Evolutionary conservation across 2,888 invertebrate genomes (phyloP).

Genomic region (Barypeithes pellucidus): DNA sequence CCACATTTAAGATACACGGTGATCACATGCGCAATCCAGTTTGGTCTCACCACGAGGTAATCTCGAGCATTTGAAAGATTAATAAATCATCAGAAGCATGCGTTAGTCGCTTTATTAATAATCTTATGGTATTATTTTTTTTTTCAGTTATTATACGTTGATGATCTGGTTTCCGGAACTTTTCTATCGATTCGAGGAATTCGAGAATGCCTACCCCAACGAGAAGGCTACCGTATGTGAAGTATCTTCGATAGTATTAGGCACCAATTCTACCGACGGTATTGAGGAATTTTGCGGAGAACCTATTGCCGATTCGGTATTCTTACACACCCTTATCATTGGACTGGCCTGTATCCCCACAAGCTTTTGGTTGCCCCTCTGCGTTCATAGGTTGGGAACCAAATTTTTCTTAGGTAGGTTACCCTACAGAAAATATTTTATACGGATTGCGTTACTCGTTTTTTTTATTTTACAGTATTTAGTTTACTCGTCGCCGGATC

Average conservation of each 20-base stretch:
- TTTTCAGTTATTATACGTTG: conserved; percentile 86
- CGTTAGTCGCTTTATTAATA: no score
- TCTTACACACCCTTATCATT: conserved; percentile 84
- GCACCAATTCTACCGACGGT: conserved; percentile 65
- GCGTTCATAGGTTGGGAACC: conserved; percentile 85
- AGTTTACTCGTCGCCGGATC: conserved; percentile 82
- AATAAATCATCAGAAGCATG: no score
- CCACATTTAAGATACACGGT: conserved; percentile 84
- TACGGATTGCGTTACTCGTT: not conserved
- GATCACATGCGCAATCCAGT: conserved; percentile 86
- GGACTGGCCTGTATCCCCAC: conserved; percentile 87
- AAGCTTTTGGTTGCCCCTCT: conserved; percentile 84
- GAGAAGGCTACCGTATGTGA: conserved; percentile 84
- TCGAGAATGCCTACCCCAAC: conserved; percentile 78
- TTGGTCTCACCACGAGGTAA: conserved; percentile 85
- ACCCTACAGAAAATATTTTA: no score
- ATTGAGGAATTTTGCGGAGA: conserved; percentile 76
- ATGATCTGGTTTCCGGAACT: conserved; percentile 95
- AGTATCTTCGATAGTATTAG: conserved; percentile 78
- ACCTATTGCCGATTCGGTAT: conserved; percentile 79
- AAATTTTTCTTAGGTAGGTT: conserved; percentile 86
- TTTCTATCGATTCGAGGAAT: conserved; percentile 87
- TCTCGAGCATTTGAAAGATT: no score
- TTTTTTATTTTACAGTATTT: conserved; percentile 75
- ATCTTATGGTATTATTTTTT: conserved; percentile 3